A percentile compares a stretch with the other conserved stretches of the same genome.
These are phyloP conservation scores for Drosophila tani DNA, from an alignment of 1,140 invertebrate species.

Conservation along the genomic window DNA sequence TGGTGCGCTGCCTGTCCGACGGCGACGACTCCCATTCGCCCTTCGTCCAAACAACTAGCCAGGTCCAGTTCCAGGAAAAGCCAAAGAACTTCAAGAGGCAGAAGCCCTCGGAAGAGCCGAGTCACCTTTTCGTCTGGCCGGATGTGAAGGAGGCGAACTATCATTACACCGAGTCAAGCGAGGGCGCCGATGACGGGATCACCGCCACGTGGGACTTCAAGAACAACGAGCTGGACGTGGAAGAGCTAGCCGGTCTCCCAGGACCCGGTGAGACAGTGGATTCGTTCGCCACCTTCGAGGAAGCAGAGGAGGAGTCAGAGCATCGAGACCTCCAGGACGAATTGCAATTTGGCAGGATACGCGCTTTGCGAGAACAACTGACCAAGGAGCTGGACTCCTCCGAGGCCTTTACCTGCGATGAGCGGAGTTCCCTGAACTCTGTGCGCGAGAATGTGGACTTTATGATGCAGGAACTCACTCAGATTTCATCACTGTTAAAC, in stretches of 20 bases:
- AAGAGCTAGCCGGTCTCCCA: background rate
- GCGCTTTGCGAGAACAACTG: constrained; percentile 2
- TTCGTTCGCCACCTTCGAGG: background rate
- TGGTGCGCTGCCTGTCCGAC: constrained; percentile 18
- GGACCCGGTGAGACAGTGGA: background rate
- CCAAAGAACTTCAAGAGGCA: background rate
- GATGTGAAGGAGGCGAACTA: background rate
- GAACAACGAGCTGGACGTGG: constrained; percentile 21
- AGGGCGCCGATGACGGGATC: background rate
- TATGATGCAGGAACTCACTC: constrained; percentile 26
- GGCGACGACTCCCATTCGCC: background rate
- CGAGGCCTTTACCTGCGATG: background rate
- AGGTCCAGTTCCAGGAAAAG: background rate
- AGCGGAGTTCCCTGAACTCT: background rate
- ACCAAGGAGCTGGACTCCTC: background rate
- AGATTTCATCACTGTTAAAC: constrained; percentile 17
- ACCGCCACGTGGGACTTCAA: constrained; percentile 17
- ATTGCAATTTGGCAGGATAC: constrained; percentile 3
- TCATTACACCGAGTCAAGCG: background rate
- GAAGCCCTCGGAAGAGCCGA: background rate
- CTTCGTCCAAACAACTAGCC: too few relatives aligned
- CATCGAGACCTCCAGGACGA: background rate
- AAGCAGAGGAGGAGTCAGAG: too few relatives aligned
- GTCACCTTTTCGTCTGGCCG: background rate
- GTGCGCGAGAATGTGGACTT: constrained; percentile 9